Evolutionary conservation across 2,888 invertebrate genomes (phyloP).

Genomic region (Glaucopsyche alexis): DNA sequence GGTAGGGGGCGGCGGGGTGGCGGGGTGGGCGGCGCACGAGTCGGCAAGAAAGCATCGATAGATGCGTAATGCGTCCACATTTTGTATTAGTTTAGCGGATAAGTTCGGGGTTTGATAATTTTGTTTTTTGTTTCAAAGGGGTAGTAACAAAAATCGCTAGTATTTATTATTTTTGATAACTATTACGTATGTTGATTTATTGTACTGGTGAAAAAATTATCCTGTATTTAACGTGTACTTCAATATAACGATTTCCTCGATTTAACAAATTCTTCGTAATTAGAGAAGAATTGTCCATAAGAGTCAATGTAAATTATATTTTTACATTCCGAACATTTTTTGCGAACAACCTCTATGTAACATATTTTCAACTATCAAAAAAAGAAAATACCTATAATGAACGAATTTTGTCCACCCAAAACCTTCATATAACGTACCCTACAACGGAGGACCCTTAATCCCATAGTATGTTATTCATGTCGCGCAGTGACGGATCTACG

Average conservation of each 20-base stretch:
- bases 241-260: slow-evolving; percentile 31
- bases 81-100: too few species aligned
- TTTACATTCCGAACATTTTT: slow-evolving; percentile 32
- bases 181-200: too few species aligned
- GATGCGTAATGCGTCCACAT: too few species aligned
- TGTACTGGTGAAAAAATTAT: too few species aligned
- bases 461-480: slow-evolving; percentile 38
- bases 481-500: too few species aligned
- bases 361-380: slow-evolving; percentile 22
- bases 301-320: slow-evolving; percentile 28
- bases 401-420: slow-evolving; percentile 27
- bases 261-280: slow-evolving; percentile 13
- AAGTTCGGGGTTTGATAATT: too few species aligned
- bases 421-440: slow-evolving; percentile 30
- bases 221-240: slow-evolving; percentile 38
- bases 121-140: too few species aligned
- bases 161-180: too few species aligned
- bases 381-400: slow-evolving; percentile 27
- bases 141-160: too few species aligned
- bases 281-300: slow-evolving; percentile 20
- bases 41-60: too few species aligned
- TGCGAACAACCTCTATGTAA: slow-evolving; percentile 20
- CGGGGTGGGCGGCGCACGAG: too few species aligned
- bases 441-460: slow-evolving; percentile 36
- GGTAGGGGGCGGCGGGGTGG: too few species aligned